Evolutionary conservation across 2,113 vertebrate genomes (phyloP), one percentile per base, ranked within the genome.

Genomic region (Psittacula cyanocephala): DNA sequence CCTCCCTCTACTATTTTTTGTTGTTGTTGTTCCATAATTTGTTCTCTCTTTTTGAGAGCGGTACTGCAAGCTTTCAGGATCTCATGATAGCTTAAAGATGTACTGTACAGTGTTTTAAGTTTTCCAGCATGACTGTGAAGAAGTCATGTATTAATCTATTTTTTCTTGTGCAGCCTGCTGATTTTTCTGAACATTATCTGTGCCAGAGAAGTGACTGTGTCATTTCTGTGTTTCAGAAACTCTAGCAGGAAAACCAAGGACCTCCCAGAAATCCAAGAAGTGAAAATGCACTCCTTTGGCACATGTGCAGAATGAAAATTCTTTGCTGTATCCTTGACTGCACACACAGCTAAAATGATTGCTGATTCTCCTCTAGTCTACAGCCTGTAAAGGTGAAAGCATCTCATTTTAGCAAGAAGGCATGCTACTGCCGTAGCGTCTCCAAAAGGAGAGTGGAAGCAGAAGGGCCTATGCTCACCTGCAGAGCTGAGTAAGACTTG

Each of bases 271-370:
- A 75, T 29, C 25, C 25, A 59, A 33, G 68, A 60, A 37, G 5
- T 59, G 72, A 29, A 91, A 41, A 9, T 35, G 37, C 2, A 1
- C 22, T 78, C 27, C 35, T 81, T 29, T 55, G 65, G 52, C 47
- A 84, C 8, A 3, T 0, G 2, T 12, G 28, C 37, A 71, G 37
- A 72, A 18, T 0, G 44, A 68, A 47, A 4, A 25, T 52, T 24
- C 79, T 60, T 28, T n/a, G 4, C 11, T 69, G 27, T 31, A 13
- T 35, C 23, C 18, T 50, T 71, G 69, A 5, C 31, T 50, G 37
- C 1, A 6, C 41, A 17, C 53, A 64, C 8, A 55, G 23, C 35
- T 62, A 33, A 37, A 89, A 63, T 2, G 19, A 39, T 3, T 55
- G 18, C 47, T 2, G 9, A 8, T 47, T 35, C 24, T 67, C 64